A percentile compares a stretch with the other conserved stretches of the same genome.
Evolutionary conservation across 23 tunicate genomes (phyloP).

Genomic region (Diplosoma virens): DNA sequence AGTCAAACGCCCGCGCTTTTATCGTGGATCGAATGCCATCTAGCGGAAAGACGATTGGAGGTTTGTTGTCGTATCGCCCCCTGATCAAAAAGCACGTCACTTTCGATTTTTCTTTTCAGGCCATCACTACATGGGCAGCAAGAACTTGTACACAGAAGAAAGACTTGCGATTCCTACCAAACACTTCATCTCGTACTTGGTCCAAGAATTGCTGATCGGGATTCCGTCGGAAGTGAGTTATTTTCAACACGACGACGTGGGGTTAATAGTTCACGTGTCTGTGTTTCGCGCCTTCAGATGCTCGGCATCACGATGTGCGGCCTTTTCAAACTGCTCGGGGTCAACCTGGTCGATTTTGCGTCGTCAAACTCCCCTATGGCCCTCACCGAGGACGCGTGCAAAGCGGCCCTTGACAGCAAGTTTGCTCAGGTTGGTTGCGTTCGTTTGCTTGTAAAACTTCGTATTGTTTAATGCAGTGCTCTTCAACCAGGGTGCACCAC

Average conservation of each 20-base stretch:
- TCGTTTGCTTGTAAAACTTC: too few species aligned
- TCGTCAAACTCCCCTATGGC: slow-evolving; percentile 1
- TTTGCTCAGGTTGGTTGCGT: slow-evolving; percentile 50
- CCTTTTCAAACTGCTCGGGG: slow-evolving; percentile 43
- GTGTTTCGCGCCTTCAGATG: slow-evolving; percentile 21
- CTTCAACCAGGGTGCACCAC: too few species aligned
- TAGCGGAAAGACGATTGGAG: slow-evolving; percentile 10
- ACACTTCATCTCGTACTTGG: slow-evolving; percentile 80
- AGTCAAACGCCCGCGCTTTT: slow-evolving; percentile 73
- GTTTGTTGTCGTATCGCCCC: background rate
- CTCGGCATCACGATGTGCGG: slow-evolving; percentile 55
- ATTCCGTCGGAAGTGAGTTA: slow-evolving; percentile 77
- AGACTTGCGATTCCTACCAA: slow-evolving; percentile 86
- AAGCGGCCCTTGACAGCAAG: slow-evolving; percentile 55
- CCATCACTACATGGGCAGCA: slow-evolving; percentile 66
- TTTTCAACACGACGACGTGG: background rate
- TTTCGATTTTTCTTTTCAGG: slow-evolving; percentile 44
- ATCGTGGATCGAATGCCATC: slow-evolving; percentile 54
- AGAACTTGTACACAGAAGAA: slow-evolving; percentile 77
- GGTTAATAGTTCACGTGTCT: background rate
- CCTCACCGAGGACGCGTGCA: slow-evolving; percentile 40
- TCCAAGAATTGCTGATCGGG: slow-evolving; percentile 91
- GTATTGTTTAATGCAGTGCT: too few species aligned
- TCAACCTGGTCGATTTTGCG: slow-evolving; percentile 48
- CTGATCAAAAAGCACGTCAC: background rate